A percentile compares a stretch with the other conserved stretches of the same genome.
These are phyloP conservation scores for Stenodera caucasica DNA, from an alignment of 2,888 invertebrate species.

Conservation along the genomic window DNA sequence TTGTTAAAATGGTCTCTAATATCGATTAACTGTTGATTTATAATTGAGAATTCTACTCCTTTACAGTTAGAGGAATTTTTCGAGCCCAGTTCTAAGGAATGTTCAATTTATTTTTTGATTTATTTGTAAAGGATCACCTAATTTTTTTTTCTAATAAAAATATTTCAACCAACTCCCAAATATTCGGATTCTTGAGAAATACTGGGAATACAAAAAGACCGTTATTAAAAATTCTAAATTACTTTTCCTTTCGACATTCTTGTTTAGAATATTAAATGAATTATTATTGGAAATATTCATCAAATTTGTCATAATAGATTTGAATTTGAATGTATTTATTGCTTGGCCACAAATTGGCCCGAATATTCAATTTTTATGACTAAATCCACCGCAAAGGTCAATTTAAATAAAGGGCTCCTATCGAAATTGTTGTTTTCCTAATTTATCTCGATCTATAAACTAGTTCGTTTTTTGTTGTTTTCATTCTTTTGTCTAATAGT, in stretches of 20 bases:
- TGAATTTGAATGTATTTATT: not conserved
- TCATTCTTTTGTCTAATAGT: not conserved
- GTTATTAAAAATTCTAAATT: not conserved
- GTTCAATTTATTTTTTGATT: too few species aligned
- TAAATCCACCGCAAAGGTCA: not conserved
- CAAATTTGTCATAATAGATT: not conserved
- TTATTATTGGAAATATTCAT: not conserved
- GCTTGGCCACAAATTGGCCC: not conserved
- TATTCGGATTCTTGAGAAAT: too few species aligned
- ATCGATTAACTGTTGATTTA: not conserved
- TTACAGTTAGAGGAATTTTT: not conserved
- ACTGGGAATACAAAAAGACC: too few species aligned
- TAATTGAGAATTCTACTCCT: not conserved
- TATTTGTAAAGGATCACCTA: too few species aligned
- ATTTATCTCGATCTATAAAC: slow-evolving; percentile 5
- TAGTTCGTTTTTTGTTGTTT: not conserved
- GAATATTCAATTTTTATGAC: not conserved
- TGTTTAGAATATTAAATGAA: slow-evolving; percentile 1
- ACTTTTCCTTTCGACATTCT: slow-evolving; percentile 7
- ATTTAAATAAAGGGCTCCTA: not conserved
- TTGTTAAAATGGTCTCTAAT: not conserved
- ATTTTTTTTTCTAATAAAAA: too few species aligned
- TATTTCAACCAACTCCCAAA: too few species aligned
- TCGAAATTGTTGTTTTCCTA: not conserved
- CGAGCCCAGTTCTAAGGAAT: not conserved